Evolutionary conservation across 1,140 invertebrate genomes (phyloP).

Genomic region (Neelides sp.): DNA sequence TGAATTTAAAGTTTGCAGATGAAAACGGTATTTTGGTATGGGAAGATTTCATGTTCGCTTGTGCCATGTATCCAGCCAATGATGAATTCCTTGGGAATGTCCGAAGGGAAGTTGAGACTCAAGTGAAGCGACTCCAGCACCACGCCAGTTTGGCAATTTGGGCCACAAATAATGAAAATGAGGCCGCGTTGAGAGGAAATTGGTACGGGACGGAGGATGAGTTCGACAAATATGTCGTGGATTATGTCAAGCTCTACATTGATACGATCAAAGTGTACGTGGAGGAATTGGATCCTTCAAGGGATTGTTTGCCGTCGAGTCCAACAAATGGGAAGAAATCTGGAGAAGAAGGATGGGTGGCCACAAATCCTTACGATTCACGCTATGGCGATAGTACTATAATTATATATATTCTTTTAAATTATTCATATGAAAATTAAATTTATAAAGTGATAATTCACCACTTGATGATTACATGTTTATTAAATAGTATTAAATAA

Average conservation of each 20-base stretch:
- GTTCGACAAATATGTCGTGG: conserved; percentile 50
- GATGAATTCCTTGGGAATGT: conserved; percentile 60
- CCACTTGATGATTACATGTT: conserved; percentile 1
- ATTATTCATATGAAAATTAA: not conserved
- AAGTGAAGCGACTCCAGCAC: conserved; percentile 68
- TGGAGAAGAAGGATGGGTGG: conserved; percentile 59
- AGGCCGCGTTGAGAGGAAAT: conserved; percentile 67
- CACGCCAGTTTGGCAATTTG: conserved; percentile 80
- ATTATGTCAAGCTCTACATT: conserved; percentile 80
- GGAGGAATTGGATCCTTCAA: conserved; percentile 44
- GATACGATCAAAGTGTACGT: conserved; percentile 59
- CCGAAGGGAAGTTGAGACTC: conserved; percentile 62
- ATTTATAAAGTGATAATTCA: not conserved
- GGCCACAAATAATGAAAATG: conserved; percentile 97
- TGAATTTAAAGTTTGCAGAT: conserved; percentile 50
- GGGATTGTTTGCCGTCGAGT: conserved; percentile 70
- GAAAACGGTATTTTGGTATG: conserved; percentile 69
- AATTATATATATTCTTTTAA: not conserved
- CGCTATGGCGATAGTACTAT: conserved; percentile 71
- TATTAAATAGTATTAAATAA: not conserved
- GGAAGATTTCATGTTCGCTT: conserved; percentile 97
- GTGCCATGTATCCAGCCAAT: conserved; percentile 79
- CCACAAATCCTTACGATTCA: conserved; percentile 59
- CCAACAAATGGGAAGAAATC: conserved; percentile 78
- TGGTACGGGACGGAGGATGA: conserved; percentile 49